Conservation (phyloP, 2,113 vertebrate genomes). For the Sylvia atricapilla region DNA sequence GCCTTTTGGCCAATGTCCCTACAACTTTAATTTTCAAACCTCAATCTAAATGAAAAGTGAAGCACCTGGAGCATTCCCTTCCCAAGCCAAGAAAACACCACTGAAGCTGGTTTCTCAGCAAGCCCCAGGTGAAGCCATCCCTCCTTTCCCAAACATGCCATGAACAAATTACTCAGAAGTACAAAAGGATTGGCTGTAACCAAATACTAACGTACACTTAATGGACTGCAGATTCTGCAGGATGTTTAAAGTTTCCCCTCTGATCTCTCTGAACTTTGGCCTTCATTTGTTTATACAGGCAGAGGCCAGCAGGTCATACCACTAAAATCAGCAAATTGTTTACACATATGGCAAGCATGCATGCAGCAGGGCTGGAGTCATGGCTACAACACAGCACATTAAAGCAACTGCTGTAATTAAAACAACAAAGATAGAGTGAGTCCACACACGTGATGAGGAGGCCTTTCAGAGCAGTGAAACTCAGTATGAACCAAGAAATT, state of each 20-base stretch:
- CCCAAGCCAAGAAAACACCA: background rate
- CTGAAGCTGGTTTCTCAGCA: background rate
- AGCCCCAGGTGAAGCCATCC: background rate
- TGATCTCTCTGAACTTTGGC: slow-evolving; percentile 71
- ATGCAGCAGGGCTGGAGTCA: slow-evolving; percentile 7
- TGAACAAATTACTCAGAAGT: slow-evolving; percentile 10
- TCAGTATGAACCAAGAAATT: background rate
- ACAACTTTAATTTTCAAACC: background rate
- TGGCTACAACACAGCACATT: slow-evolving; percentile 11
- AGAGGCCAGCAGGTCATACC: slow-evolving; percentile 44
- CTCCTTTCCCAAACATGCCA: background rate
- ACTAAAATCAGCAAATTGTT: slow-evolving; percentile 56
- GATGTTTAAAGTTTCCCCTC: slow-evolving; percentile 49
- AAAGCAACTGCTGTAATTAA: background rate
- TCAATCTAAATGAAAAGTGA: background rate
- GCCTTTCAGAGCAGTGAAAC: background rate
- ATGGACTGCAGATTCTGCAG: slow-evolving; percentile 30
- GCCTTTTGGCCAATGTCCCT: background rate
- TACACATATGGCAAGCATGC: slow-evolving; percentile 52
- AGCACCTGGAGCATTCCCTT: background rate
- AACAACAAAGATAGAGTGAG: background rate
- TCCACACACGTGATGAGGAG: background rate
- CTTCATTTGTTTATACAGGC: slow-evolving; percentile 66
- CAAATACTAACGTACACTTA: slow-evolving; percentile 35
- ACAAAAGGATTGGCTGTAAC: slow-evolving; percentile 42